phyloP scores from a whole-genome alignment of 2,113 vertebrate genomes.

The Rhea americana region DNA sequence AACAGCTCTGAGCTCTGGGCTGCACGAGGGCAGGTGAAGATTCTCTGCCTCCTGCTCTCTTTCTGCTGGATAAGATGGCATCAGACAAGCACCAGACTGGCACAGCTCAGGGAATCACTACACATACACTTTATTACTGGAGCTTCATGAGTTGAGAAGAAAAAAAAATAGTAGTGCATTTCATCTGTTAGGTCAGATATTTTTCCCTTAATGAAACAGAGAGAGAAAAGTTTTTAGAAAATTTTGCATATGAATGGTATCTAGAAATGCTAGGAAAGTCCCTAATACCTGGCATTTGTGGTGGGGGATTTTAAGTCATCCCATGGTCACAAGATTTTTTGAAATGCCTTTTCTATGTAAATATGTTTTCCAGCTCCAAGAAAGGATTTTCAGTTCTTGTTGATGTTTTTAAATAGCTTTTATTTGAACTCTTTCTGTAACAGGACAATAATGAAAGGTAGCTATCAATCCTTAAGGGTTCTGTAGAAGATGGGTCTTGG shows the following conservation, averaged over 20 bases:
- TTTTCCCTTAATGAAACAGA: slow-evolving; percentile 34
- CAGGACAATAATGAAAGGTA: not conserved
- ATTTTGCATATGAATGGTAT: slow-evolving; percentile 24
- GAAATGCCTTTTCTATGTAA: not conserved
- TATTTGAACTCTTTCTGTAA: not conserved
- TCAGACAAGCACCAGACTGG: not conserved
- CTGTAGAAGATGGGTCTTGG: not conserved
- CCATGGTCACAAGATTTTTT: slow-evolving; percentile 28
- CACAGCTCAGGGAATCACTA: not conserved
- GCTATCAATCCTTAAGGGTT: not conserved
- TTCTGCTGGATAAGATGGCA: not conserved
- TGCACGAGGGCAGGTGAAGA: not conserved
- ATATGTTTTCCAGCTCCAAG: slow-evolving; percentile 25
- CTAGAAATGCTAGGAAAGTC: slow-evolving; percentile 62
- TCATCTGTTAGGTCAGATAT: not conserved
- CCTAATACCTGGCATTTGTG: slow-evolving; percentile 1
- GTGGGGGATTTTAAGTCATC: slow-evolving; percentile 49
- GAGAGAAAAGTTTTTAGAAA: not conserved
- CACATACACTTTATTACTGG: accelerated
- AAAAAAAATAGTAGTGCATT: not conserved
- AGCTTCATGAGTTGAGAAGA: not conserved
- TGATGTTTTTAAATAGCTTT: slow-evolving; percentile 1
- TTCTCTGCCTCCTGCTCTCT: not conserved
- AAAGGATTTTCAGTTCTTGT: not conserved
- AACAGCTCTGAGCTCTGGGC: not conserved